Evolutionary conservation across 1,140 invertebrate species (phyloP), one percentile per base, ranked within the genome.

Genomic region (Leguminivora glycinivorella): DNA sequence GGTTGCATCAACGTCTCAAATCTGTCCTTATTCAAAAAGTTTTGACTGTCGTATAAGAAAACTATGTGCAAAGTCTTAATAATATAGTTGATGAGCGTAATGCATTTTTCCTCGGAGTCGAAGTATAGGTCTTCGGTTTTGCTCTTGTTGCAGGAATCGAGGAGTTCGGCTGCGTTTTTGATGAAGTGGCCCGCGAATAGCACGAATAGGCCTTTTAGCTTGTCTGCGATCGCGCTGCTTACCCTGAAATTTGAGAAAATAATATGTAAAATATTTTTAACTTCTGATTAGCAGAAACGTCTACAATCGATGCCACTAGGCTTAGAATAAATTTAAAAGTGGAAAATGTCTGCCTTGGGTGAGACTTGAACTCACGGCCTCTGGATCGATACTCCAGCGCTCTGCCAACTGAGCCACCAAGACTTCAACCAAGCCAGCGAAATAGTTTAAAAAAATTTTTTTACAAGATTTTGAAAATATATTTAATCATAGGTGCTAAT

Each of bases 131-230:
- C 81, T 38, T 93, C 87, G 0, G 82, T 90, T 89, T 92, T 93
- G 72, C 79, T 89, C 2, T 84, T 89, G 75, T 94, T 94, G 69
- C 93, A 93, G n/a, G 90, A 84, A 19, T 94, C 92, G 22, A 99
- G 84, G 1, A 97, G 82, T 3, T 94, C 89, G 0, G 96, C 95
- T 0, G 96, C 95, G 83, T 98, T 95, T 79, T 95, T 95, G 0
- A 98, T 89, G 75, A 98, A 95, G 79, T 97, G 95, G 4, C 95
- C 95, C 63, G 97, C 97, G 87, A 99, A 98, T 25, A 98, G 88
- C 1, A 97, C 95, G 85, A 99, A 99, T 0, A 99, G 90, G 24
- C 96, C 96, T 87, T 98, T 97, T 7, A 99, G 87, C 67, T 94
- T 94, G 60, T 96, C 95, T 0, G 97, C 96, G 69, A 98, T 94